A percentile compares a stretch with the other conserved stretches of the same genome.
Conservation (phyloP, 2,888 invertebrate genomes). For the Keiferia lycopersicella region DNA sequence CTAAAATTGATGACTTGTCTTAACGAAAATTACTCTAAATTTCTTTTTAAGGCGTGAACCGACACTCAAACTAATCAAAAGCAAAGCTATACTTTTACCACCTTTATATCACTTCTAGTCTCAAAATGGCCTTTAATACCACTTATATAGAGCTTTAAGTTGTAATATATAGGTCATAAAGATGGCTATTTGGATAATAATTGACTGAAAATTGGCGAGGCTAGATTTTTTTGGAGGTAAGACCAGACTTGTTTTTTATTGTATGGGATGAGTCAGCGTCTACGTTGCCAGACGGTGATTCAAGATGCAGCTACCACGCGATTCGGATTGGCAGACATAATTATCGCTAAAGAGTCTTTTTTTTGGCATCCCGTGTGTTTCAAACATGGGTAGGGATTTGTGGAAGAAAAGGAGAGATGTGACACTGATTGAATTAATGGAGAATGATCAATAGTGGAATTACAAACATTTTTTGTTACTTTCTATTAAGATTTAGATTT, state of each 20-base stretch:
- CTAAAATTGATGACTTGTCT: slow-evolving; percentile 62
- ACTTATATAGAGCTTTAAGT: slow-evolving; percentile 40
- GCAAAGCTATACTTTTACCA: background rate
- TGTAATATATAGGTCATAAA: slow-evolving; percentile 27
- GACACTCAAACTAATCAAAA: slow-evolving; percentile 38
- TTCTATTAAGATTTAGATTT: too few relatives aligned
- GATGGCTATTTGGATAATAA: slow-evolving; percentile 34
- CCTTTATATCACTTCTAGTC: background rate
- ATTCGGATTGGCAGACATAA: slow-evolving; percentile 16
- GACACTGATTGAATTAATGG: background rate
- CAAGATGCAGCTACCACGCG: slow-evolving; percentile 38
- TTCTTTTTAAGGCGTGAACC: slow-evolving; percentile 49
- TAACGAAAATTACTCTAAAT: slow-evolving; percentile 62
- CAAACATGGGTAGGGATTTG: background rate
- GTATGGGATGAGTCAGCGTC: slow-evolving; percentile 61
- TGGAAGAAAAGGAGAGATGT: background rate
- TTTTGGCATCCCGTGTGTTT: slow-evolving; percentile 4
- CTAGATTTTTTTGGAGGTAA: slow-evolving; percentile 31
- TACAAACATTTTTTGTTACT: too few relatives aligned
- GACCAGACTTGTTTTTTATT: slow-evolving; percentile 63
- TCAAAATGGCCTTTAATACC: background rate
- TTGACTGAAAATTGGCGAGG: slow-evolving; percentile 35
- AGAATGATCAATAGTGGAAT: background rate
- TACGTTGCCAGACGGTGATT: slow-evolving; percentile 51
- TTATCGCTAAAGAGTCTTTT: slow-evolving; percentile 18